Conservation (phyloP, 2,797 vertebrate genomes). For the Melanotaenia nigrans region DNA sequence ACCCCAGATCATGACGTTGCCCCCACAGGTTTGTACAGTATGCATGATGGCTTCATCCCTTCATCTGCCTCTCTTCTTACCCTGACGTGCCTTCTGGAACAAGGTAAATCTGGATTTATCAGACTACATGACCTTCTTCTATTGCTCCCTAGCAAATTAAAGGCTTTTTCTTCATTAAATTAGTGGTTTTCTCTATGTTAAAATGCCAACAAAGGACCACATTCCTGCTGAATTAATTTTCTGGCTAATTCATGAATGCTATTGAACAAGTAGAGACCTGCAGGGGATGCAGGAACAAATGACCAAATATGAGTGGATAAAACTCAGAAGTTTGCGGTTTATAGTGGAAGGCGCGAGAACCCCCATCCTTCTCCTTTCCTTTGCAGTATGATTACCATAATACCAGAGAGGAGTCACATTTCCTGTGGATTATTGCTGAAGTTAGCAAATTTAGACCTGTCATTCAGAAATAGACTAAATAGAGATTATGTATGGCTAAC, state of each 20-base stretch:
- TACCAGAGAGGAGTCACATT: background rate
- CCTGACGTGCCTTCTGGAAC: too few species aligned
- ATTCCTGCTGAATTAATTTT: background rate
- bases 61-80: too few species aligned
- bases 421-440: slow-evolving; percentile 20
- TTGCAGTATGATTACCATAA: background rate
- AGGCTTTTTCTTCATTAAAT: too few species aligned
- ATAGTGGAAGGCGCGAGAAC: slow-evolving; percentile 9
- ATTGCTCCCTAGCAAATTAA: too few species aligned
- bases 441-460: slow-evolving; percentile 22
- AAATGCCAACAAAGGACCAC: background rate
- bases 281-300: background rate
- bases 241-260: background rate
- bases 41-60: too few species aligned
- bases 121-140: too few species aligned
- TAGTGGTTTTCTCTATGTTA: too few species aligned
- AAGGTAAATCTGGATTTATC: too few species aligned
- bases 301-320: slow-evolving; percentile 47
- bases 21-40: too few species aligned
- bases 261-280: slow-evolving; percentile 18
- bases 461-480: background rate
- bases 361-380: slow-evolving; percentile 61
- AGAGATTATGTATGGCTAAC: background rate
- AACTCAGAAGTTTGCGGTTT: slow-evolving; percentile 35
- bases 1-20: too few species aligned